Conservation (phyloP, 2,113 vertebrate species). For the Heptranchias perlo region DNA sequence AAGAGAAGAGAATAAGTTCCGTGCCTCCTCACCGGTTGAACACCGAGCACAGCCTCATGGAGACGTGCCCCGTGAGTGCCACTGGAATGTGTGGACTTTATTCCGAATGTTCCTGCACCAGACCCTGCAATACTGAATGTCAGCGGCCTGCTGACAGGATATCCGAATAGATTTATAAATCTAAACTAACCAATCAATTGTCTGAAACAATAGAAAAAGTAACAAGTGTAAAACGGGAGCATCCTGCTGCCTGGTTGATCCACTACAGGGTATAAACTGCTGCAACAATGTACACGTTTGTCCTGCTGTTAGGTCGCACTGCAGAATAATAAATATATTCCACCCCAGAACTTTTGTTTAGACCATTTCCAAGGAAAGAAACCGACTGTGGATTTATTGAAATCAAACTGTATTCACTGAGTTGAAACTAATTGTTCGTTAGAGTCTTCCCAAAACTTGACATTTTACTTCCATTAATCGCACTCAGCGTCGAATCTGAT, state of each 20-base stretch:
- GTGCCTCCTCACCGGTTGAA: neutral
- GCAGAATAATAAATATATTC: neutral
- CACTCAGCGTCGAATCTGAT: neutral
- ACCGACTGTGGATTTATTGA: neutral
- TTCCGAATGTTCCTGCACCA: neutral
- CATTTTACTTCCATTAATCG: neutral
- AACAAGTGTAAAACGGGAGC: neutral
- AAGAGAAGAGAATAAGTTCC: neutral
- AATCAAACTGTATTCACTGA: neutral
- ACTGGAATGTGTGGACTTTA: neutral
- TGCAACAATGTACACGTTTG: neutral
- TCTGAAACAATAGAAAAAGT: neutral
- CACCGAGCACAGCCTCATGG: neutral
- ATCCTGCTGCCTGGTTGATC: neutral
- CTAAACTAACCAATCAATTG: neutral
- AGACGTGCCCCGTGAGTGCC: neutral
- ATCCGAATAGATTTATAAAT: neutral
- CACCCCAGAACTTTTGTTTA: neutral
- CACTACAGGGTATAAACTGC: neutral
- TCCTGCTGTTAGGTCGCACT: neutral
- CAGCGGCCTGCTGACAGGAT: neutral
- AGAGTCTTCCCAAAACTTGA: neutral
- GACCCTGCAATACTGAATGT: neutral
- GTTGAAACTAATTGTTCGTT: neutral
- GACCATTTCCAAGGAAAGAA: neutral